These are phyloP conservation scores for Synergus itoensis DNA, from an alignment of 2,888 invertebrate genomes.

Conservation along the genomic window DNA sequence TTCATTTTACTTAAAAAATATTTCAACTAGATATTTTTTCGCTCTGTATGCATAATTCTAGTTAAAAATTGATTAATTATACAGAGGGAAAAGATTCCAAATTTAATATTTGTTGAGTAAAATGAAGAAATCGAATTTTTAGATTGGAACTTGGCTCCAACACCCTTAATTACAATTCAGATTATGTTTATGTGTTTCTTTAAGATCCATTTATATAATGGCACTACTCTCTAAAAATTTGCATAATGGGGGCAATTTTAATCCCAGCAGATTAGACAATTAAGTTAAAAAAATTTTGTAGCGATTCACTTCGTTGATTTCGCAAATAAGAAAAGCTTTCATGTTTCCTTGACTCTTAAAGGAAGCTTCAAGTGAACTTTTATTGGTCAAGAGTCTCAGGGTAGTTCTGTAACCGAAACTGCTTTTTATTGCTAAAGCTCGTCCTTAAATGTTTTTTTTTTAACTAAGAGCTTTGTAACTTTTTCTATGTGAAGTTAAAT, in stretches of 20 bases:
- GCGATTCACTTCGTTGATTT: neutral
- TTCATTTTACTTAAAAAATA: no score
- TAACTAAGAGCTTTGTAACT: neutral
- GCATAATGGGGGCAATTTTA: neutral
- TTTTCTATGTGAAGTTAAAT: neutral
- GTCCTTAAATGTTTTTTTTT: slow-evolving; percentile 23
- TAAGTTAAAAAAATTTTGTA: neutral
- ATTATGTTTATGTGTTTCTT: no score
- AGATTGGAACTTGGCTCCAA: no score
- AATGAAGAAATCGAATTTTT: no score
- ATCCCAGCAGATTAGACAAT: neutral
- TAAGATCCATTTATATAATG: no score
- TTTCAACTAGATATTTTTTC: no score
- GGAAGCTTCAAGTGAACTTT: slow-evolving; percentile 3
- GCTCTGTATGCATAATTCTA: no score
- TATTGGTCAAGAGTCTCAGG: slow-evolving; percentile 2
- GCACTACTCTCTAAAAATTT: neutral
- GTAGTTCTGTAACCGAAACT: slow-evolving; percentile 11
- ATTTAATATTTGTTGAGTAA: no score
- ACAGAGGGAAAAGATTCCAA: no score
- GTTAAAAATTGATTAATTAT: no score
- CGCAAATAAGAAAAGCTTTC: neutral
- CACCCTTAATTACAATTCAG: no score
- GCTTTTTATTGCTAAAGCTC: slow-evolving; percentile 7
- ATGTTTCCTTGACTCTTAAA: neutral